Evolutionary conservation across 1,140 invertebrate species (phyloP).

Genomic region (Bombus superbus): DNA sequence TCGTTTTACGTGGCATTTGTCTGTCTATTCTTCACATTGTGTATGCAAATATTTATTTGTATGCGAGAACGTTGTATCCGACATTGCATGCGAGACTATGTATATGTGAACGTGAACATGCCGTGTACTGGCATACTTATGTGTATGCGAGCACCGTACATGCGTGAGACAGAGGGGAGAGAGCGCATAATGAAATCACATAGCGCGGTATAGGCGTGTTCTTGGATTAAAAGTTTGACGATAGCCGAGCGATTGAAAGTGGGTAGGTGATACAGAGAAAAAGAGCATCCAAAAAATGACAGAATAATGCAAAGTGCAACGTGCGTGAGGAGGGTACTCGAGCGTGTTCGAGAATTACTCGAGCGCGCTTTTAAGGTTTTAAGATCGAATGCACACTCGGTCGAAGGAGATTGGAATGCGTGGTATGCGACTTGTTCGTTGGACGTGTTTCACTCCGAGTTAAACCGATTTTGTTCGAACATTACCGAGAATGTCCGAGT

Average conservation of each 20-base stretch:
- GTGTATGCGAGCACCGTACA: background rate
- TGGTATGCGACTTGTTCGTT: slow-evolving; percentile 49
- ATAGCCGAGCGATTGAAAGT: background rate
- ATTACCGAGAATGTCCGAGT: slow-evolving; percentile 21
- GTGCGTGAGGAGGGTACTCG: slow-evolving; percentile 4
- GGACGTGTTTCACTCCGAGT: slow-evolving; percentile 33
- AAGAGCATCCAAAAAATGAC: background rate
- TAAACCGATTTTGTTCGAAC: slow-evolving; percentile 30
- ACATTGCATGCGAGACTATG: background rate
- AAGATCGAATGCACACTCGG: slow-evolving; percentile 44
- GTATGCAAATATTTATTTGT: background rate
- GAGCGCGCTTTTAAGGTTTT: slow-evolving; percentile 61
- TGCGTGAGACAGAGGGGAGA: background rate
- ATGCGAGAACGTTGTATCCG: too few species aligned
- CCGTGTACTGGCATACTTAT: background rate
- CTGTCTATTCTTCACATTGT: background rate
- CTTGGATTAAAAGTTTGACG: background rate
- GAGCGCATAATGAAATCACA: background rate
- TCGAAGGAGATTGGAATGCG: slow-evolving; percentile 52
- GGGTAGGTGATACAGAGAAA: background rate
- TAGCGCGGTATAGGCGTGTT: background rate
- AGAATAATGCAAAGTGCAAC: background rate
- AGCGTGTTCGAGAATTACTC: slow-evolving; percentile 48
- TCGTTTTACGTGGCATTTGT: background rate
- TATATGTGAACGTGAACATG: background rate